A percentile compares a stretch with the other conserved stretches of the same genome.
These are phyloP conservation scores for Mycogona germanica DNA, from an alignment of 2,888 invertebrate species.

Conservation along the genomic window DNA sequence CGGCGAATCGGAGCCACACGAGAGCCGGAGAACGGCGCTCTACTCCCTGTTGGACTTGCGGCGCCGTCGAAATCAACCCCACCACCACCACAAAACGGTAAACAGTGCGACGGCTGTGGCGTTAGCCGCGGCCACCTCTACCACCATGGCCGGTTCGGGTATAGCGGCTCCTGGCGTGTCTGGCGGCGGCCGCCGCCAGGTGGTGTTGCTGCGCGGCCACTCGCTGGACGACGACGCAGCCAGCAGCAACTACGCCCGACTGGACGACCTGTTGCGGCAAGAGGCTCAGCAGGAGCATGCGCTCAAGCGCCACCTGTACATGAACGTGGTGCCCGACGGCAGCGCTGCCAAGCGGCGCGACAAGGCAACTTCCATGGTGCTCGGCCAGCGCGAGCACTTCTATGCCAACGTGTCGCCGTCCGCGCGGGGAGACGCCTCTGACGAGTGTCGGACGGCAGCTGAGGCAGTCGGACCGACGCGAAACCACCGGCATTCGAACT, in stretches of 20 bases:
- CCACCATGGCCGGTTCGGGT: constrained; percentile 3
- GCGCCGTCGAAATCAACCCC: too few relatives aligned
- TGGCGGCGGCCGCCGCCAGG: constrained; percentile 7
- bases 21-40: neutral
- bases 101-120: neutral
- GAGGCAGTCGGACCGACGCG: constrained; percentile 1
- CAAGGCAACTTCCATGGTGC: neutral
- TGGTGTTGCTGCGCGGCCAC: constrained; percentile 12
- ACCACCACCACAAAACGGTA: neutral
- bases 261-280: constrained; percentile 27
- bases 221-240: constrained; percentile 25
- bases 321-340: constrained; percentile 38
- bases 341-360: constrained; percentile 32
- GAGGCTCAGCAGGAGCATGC: constrained; percentile 24
- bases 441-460: neutral
- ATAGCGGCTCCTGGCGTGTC: too few relatives aligned
- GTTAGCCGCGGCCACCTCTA: too few relatives aligned
- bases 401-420: constrained; percentile 23
- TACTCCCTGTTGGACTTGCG: constrained; percentile 11
- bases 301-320: constrained; percentile 30
- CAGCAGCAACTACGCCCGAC: constrained; percentile 27
- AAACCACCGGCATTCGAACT: constrained; percentile 9
- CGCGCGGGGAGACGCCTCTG: neutral
- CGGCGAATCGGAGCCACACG: neutral
- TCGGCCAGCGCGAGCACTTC: constrained; percentile 22